Evolutionary conservation across 30 jellyfish, hydroid and myxozoan genomes (phyloP).

Genomic region (Aurelia sp.): DNA sequence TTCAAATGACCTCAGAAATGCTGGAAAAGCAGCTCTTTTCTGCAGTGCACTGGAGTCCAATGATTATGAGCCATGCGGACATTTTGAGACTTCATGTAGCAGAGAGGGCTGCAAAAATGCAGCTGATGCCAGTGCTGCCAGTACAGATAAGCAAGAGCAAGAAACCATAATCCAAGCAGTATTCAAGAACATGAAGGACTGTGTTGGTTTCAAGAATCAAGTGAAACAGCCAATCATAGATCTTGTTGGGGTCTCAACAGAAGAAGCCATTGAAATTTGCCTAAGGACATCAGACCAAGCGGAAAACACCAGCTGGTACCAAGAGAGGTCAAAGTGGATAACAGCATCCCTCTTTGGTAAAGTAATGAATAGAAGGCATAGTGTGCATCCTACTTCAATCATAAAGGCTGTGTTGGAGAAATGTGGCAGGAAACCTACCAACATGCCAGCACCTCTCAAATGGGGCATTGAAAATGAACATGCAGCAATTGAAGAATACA

Average conservation of each 20-base stretch:
- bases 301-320: conserved; percentile 26
- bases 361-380: conserved; percentile 50
- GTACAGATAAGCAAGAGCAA: conserved; percentile 25
- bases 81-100: conserved; percentile 34
- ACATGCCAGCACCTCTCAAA: conserved; percentile 47
- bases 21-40: conserved; percentile 19
- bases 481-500: conserved; percentile 1
- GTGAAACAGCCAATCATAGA: background rate
- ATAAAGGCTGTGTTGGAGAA: conserved; percentile 9
- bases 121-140: background rate
- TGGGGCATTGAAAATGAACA: conserved; percentile 38
- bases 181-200: conserved; percentile 9
- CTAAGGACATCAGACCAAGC: conserved; percentile 6
- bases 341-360: conserved; percentile 65
- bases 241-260: conserved; percentile 26
- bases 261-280: conserved; percentile 21
- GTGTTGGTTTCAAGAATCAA: background rate
- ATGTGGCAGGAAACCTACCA: conserved; percentile 19
- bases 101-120: background rate
- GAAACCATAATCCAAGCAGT: background rate
- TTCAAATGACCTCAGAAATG: background rate
- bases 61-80: conserved; percentile 49
- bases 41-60: conserved; percentile 14
- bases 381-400: conserved; percentile 43
- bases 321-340: conserved; percentile 40